Conservation (phyloP, 2,888 invertebrate species). For the Apodemia duryi region DNA sequence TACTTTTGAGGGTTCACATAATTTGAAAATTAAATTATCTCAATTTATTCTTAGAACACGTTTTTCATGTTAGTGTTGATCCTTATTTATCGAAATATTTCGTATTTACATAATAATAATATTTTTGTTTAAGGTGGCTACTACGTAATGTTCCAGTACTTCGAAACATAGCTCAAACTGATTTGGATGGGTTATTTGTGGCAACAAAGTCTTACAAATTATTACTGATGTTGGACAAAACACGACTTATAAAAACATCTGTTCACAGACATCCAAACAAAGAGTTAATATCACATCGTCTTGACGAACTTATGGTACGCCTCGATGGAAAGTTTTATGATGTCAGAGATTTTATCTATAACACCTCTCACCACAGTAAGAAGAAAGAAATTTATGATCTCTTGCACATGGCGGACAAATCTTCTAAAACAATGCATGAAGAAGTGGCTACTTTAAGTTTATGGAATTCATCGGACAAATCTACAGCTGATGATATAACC, state of each 20-base stretch:
- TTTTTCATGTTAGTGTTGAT: too few species aligned
- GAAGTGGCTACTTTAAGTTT: not conserved
- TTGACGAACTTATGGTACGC: slow-evolving; percentile 40
- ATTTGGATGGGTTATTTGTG: slow-evolving; percentile 41
- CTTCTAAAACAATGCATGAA: not conserved
- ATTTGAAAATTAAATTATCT: too few species aligned
- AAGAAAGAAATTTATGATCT: slow-evolving; percentile 40
- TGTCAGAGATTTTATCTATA: slow-evolving; percentile 47
- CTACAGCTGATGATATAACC: not conserved
- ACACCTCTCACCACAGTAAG: slow-evolving; percentile 34
- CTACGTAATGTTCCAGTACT: slow-evolving; percentile 41
- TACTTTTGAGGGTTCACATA: too few species aligned
- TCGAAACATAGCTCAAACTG: slow-evolving; percentile 31
- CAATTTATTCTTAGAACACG: too few species aligned
- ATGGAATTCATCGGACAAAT: not conserved
- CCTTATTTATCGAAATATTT: too few species aligned
- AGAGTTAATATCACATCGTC: slow-evolving; percentile 34
- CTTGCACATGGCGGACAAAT: not conserved
- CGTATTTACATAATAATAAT: not conserved
- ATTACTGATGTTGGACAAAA: slow-evolving; percentile 41
- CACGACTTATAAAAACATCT: slow-evolving; percentile 36
- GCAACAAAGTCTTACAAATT: slow-evolving; percentile 45
- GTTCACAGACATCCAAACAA: slow-evolving; percentile 19
- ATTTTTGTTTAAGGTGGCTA: slow-evolving; percentile 49
- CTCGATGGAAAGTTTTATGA: slow-evolving; percentile 48